Percentiles rank a stretch among this genome's conserved stretches.
Evolutionary conservation across 1,140 invertebrate genomes (phyloP).

Genomic region (Drosophila jambulina): DNA sequence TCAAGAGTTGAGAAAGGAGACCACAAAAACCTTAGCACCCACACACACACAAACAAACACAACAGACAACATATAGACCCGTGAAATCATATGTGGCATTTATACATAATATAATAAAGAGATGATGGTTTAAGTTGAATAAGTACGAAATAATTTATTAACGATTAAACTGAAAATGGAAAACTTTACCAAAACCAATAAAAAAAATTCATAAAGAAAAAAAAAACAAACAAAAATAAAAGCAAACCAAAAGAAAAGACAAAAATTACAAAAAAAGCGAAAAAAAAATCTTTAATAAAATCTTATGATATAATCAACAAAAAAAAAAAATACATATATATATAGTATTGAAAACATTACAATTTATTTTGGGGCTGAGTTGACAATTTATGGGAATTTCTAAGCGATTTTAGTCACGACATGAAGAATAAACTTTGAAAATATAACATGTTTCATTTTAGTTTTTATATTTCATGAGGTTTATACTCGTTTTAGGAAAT

Average conservation of each 20-base stretch:
- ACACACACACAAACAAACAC: conserved; percentile 39
- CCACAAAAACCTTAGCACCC: conserved; percentile 31
- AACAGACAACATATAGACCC: conserved; percentile 47
- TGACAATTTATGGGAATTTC: not conserved
- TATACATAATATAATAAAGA: conserved; percentile 72
- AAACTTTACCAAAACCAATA: conserved; percentile 44
- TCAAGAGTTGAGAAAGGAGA: conserved; percentile 27
- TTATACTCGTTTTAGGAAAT: not conserved
- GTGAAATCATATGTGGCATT: conserved; percentile 74
- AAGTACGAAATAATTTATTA: conserved; percentile 78
- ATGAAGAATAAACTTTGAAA: not conserved
- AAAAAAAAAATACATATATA: conserved; percentile 42
- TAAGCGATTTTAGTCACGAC: not conserved
- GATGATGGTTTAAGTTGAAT: conserved; percentile 77
- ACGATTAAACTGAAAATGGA: conserved; percentile 55
- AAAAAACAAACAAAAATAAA: conserved; percentile 47
- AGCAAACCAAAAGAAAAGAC: conserved; percentile 51
- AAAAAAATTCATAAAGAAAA: conserved; percentile 57
- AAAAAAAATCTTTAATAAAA: conserved; percentile 84
- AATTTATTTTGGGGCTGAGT: not conserved
- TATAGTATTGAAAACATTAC: not conserved
- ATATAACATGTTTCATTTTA: not conserved
- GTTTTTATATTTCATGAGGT: too few species aligned
- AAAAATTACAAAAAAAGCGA: conserved; percentile 57
- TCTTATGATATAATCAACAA: conserved; percentile 85